Evolutionary conservation across 1,140 invertebrate species (phyloP), one percentile per base, ranked within the genome.

Genomic region (Drosophila kohkoa): DNA sequence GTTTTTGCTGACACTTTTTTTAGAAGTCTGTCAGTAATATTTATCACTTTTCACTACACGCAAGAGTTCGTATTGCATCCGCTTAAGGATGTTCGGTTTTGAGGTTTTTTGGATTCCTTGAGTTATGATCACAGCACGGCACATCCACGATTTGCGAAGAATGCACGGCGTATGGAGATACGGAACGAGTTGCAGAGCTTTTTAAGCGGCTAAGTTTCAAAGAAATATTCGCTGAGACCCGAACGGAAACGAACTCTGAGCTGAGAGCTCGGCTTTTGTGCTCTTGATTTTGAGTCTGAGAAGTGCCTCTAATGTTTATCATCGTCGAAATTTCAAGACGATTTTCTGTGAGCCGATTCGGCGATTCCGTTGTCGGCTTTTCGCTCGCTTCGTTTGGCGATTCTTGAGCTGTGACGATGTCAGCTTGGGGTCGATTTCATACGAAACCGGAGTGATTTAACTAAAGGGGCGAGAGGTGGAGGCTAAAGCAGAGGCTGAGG

Each of bases 131-230:
- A 76, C 54, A 78, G n/a, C 77, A 80, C 85, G 80, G 65, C 83
- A 87, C 83, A 81, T 80, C 83, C 74, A 89, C 73, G 85, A 62
- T 68, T 71, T 80, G 83, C 85, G 85, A 87, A 89, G 83, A 80
- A 80, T 83, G 74, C 77, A 83, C 83, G 85, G 81, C 83, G 85
- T 88, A 89, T 87, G 83, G 73, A 79, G 62, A 63, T 81, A 83
- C 85, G 70, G 77, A 74, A 67, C 77, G 62, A 80, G 49, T 70
- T 35, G 77, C 80, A 75, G 77, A 80, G 80, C 83, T 87, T 87
- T 87, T 87, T 89, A 87, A 87, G 80, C 85, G 85, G 73, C 80
- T 88, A 89, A 25, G 73, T 80, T 82, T 82, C 58, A 88, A 83
- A 25, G 2, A 25, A 80, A 70, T 87, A 89, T 87, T 87, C 70